Evolutionary conservation across 2,888 invertebrate species (phyloP).

Genomic region (Liopterus haemorrhoidalis): DNA sequence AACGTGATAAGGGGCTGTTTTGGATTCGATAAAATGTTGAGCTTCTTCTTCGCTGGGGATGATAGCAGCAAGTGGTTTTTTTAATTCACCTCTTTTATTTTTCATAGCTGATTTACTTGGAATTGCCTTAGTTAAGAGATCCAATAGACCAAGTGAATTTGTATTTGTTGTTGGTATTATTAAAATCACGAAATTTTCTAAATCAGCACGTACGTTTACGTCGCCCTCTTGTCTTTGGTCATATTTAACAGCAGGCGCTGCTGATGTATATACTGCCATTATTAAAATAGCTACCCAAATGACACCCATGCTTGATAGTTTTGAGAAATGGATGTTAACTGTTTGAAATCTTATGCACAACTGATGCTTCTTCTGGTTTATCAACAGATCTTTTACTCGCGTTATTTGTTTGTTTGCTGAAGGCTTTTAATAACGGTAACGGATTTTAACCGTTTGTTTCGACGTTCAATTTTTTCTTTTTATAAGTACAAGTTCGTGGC

Average conservation of each 20-base stretch:
- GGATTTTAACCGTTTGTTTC: no score
- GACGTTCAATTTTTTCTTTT: no score
- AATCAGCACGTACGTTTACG: conserved; percentile 63
- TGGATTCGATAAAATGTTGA: conserved; percentile 60
- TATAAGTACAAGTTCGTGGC: no score
- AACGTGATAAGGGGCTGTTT: conserved; percentile 60
- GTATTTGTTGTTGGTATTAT: conserved; percentile 48
- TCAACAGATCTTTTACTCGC: no score
- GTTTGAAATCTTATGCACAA: conserved; percentile 3
- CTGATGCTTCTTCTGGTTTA: no score
- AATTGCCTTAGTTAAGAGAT: conserved; percentile 38
- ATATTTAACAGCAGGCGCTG: conserved; percentile 40
- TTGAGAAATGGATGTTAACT: conserved; percentile 4
- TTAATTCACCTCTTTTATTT: conserved; percentile 31
- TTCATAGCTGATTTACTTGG: conserved; percentile 35
- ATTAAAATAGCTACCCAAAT: conserved; percentile 5
- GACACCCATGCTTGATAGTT: conserved; percentile 4
- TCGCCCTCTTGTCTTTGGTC: conserved; percentile 76
- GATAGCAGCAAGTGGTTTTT: conserved; percentile 12
- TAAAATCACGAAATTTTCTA: conserved; percentile 68
- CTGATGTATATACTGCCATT: neutral
- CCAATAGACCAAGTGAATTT: conserved; percentile 34
- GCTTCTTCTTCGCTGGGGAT: conserved; percentile 35
- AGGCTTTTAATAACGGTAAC: no score
- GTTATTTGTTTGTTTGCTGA: no score